phyloP scores from a whole-genome alignment of 2,888 invertebrate species.

The Xylophagus ater region DNA sequence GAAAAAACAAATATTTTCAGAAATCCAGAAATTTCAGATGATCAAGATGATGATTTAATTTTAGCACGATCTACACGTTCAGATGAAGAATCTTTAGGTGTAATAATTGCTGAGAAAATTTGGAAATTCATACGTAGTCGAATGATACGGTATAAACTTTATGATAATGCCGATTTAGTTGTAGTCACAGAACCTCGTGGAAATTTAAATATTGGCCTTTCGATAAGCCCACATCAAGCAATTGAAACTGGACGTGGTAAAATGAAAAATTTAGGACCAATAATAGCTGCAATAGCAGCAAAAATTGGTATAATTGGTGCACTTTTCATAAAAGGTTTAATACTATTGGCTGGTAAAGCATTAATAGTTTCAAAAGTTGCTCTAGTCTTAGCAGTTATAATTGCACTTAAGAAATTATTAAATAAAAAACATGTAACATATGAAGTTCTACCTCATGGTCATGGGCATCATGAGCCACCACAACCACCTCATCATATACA shows the following conservation, averaged over 20 bases:
- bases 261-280: constrained; percentile 54
- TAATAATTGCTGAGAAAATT: constrained; percentile 60
- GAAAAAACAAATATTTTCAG: constrained; percentile 19
- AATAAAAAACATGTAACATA: constrained; percentile 58
- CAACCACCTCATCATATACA: constrained; percentile 45
- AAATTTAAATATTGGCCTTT: constrained; percentile 49
- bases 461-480: constrained; percentile 43
- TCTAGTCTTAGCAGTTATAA: constrained; percentile 64
- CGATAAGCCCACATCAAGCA: constrained; percentile 50
- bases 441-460: constrained; percentile 62
- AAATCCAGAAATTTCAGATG: constrained; percentile 32
- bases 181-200: constrained; percentile 57
- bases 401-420: constrained; percentile 72
- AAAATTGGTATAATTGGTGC: constrained; percentile 73
- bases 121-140: constrained; percentile 66
- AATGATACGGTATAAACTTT: constrained; percentile 63
- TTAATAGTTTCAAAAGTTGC: constrained; percentile 76
- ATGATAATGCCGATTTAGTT: constrained; percentile 68
- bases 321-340: constrained; percentile 67
- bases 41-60: constrained; percentile 48
- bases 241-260: constrained; percentile 57
- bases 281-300: constrained; percentile 64
- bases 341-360: constrained; percentile 73
- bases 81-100: constrained; percentile 49
- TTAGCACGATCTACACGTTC: constrained; percentile 41